phyloP scores from a whole-genome alignment of 2,888 invertebrate species.

The Metallyticus violacea region DNA sequence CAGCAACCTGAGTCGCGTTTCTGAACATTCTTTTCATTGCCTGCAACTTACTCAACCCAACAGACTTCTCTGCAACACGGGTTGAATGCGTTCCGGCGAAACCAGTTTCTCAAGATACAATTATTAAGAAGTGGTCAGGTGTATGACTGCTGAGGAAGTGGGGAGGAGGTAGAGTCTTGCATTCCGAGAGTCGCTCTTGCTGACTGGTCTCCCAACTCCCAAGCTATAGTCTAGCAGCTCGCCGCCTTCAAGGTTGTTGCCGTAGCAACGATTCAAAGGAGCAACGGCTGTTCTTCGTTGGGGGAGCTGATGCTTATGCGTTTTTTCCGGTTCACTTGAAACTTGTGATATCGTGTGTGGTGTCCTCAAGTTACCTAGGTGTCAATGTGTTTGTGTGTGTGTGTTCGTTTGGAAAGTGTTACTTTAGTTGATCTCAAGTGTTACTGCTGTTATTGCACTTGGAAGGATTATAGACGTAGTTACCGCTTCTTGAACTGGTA shows the following conservation, averaged over 20 bases:
- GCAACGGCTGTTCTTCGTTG: neutral
- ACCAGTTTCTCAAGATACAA: neutral
- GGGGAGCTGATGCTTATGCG: neutral
- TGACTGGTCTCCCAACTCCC: neutral
- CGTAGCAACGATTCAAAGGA: neutral
- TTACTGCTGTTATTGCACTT: neutral
- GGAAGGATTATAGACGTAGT: neutral
- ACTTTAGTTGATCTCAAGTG: neutral
- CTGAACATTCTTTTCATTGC: neutral
- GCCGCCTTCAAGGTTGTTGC: neutral
- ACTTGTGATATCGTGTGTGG: neutral
- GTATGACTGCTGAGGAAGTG: neutral
- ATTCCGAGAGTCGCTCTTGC: too few relatives aligned
- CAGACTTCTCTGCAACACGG: neutral
- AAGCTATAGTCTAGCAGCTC: neutral
- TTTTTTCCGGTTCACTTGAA: neutral
- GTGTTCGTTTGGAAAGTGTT: too few relatives aligned
- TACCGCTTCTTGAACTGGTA: neutral
- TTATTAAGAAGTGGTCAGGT: neutral
- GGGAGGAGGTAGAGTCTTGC: neutral
- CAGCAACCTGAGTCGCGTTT: too few relatives aligned
- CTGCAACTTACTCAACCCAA: neutral
- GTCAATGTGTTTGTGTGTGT: neutral
- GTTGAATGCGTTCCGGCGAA: neutral
- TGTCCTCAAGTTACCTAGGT: neutral